phyloP scores from a whole-genome alignment of 2,113 vertebrate species.

The Rhabdornis inornatus region DNA sequence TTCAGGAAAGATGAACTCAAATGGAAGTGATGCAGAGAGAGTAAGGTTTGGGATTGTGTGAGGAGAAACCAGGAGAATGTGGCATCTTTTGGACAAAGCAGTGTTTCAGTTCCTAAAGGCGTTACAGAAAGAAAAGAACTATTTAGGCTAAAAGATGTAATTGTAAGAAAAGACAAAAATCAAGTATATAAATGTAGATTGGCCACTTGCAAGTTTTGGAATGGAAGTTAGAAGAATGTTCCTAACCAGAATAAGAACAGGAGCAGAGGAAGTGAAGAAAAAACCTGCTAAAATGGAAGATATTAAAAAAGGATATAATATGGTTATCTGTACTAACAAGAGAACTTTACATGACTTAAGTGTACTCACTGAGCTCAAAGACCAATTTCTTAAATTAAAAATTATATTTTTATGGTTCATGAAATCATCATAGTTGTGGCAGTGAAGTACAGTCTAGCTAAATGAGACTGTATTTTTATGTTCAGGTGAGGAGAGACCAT shows the following conservation, averaged over 20 bases:
- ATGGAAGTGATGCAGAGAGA: rapidly evolving
- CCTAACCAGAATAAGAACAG: not conserved
- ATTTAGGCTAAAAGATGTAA: not conserved
- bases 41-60: not conserved
- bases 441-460: not conserved
- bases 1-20: not conserved
- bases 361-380: not conserved
- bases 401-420: not conserved
- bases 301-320: not conserved
- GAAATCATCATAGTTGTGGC: not conserved
- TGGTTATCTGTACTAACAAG: not conserved
- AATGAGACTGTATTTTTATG: not conserved
- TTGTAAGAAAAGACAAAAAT: not conserved
- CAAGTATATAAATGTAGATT: not conserved
- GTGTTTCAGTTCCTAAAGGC: not conserved
- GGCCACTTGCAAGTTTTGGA: not conserved
- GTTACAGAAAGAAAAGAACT: not conserved
- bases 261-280: not conserved
- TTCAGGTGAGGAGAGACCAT: not conserved
- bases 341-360: not conserved
- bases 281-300: not conserved
- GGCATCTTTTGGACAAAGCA: not conserved
- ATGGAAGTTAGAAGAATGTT: not conserved
- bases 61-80: not conserved
- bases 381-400: not conserved